Percentiles rank a stretch among this genome's conserved stretches.
Conservation (phyloP, 2,113 vertebrate genomes). For the Greenwoodochromis staneri region DNA sequence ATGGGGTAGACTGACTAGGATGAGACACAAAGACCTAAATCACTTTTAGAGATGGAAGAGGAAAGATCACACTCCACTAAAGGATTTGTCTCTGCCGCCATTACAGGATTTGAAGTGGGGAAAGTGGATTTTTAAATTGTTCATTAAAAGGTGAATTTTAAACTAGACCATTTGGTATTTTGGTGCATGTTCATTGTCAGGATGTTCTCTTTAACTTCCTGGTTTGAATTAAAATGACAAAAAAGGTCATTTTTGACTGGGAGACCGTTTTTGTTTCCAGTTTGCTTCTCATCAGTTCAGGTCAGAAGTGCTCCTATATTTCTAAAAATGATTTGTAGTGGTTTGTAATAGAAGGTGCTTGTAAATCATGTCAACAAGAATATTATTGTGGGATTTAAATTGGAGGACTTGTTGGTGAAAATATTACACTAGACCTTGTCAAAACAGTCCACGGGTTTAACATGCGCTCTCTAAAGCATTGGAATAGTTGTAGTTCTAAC, state of each 20-base stretch:
- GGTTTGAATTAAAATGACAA: neutral
- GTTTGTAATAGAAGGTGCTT: neutral
- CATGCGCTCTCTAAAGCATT: neutral
- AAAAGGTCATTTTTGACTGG: neutral
- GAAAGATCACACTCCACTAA: neutral
- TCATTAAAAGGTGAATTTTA: neutral
- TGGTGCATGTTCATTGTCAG: neutral
- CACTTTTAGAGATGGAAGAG: neutral
- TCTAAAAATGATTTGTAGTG: neutral
- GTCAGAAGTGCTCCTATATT: neutral
- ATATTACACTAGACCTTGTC: neutral
- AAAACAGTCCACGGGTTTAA: neutral
- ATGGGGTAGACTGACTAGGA: slow-evolving; percentile 32
- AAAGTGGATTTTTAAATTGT: neutral
- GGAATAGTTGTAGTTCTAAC: neutral
- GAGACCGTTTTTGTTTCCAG: rapidly evolving
- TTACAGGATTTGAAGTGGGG: neutral
- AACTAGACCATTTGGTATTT: neutral
- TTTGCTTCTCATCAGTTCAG: neutral
- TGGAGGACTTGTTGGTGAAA: neutral
- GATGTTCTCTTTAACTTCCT: neutral
- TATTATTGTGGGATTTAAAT: neutral
- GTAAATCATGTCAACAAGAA: neutral
- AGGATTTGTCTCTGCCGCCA: neutral
- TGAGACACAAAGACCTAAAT: slow-evolving; percentile 28